These are phyloP conservation scores for Mormyrops attenuatus DNA, from an alignment of 2,797 vertebrate species.

Conservation along the genomic window DNA sequence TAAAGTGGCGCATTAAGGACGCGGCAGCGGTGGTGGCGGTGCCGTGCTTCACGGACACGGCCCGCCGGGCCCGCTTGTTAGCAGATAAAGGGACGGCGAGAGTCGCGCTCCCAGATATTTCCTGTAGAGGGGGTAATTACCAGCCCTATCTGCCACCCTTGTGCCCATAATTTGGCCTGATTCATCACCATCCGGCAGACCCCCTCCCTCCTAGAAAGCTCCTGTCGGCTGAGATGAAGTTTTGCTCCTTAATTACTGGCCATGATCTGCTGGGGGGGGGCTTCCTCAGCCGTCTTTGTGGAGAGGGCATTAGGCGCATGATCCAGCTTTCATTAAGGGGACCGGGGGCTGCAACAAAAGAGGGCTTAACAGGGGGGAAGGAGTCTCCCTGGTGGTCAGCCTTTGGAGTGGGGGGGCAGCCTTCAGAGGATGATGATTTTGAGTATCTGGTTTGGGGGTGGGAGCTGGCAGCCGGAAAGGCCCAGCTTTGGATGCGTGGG, in stretches of 20 bases:
- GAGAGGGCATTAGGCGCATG: slow-evolving; percentile 86
- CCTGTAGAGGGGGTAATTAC: slow-evolving; percentile 51
- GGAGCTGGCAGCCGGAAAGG: neutral
- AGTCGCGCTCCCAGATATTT: slow-evolving; percentile 29
- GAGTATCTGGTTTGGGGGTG: neutral
- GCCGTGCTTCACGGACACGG: neutral
- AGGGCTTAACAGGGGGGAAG: slow-evolving; percentile 62
- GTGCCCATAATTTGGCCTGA: slow-evolving; percentile 50
- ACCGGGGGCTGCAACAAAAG: slow-evolving; percentile 76
- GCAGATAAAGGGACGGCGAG: neutral
- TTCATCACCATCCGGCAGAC: slow-evolving; percentile 29
- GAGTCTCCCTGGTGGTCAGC: neutral
- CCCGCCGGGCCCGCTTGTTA: neutral
- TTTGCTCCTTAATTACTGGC: slow-evolving; percentile 87
- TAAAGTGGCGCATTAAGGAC: neutral
- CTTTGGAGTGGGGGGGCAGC: neutral
- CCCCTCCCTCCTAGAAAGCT: slow-evolving; percentile 7
- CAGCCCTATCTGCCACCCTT: slow-evolving; percentile 56
- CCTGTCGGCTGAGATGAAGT: slow-evolving; percentile 56
- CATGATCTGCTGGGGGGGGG: slow-evolving; percentile 88
- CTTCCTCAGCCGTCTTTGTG: slow-evolving; percentile 81
- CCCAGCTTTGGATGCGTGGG: neutral
- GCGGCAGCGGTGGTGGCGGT: neutral
- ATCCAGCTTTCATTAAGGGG: slow-evolving; percentile 91
- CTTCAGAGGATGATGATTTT: neutral